Conservation (phyloP, 2,113 vertebrate genomes). For the Garra rufa region DNA sequence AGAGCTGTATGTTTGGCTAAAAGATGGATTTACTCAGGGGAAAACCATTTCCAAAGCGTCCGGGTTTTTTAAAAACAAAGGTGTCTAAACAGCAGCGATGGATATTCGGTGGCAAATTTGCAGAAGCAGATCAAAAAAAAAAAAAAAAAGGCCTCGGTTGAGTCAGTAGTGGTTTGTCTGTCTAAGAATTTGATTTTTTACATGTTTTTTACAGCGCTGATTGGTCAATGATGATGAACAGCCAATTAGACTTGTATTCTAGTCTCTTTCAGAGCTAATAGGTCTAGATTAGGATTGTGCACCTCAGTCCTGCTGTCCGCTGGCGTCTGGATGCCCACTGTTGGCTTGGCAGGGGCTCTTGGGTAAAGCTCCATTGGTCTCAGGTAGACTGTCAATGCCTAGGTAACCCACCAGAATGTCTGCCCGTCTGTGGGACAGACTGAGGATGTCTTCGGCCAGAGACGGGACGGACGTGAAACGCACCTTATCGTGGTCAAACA, state of each 20-base stretch:
- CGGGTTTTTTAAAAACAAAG: neutral
- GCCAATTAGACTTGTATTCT: neutral
- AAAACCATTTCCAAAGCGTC: slow-evolving; percentile 16
- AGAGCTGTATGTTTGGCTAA: slow-evolving; percentile 4
- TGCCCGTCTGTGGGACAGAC: slow-evolving; percentile 91
- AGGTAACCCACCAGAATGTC: slow-evolving; percentile 93
- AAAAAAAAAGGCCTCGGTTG: slow-evolving; percentile 6
- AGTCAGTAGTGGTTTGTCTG: neutral
- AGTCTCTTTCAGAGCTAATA: neutral
- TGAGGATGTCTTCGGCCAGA: slow-evolving; percentile 89
- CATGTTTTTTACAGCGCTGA: neutral
- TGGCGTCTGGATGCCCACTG: neutral
- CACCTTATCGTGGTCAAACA: slow-evolving; percentile 96
- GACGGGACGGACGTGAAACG: slow-evolving; percentile 85
- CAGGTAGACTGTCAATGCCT: slow-evolving; percentile 75
- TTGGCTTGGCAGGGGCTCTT: slow-evolving; percentile 64
- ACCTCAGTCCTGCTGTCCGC: slow-evolving; percentile 23
- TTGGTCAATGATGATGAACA: neutral
- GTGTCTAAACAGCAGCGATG: slow-evolving; percentile 8
- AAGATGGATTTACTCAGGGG: neutral
- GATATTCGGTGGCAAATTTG: neutral
- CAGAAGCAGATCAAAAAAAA: neutral
- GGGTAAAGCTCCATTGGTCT: slow-evolving; percentile 82
- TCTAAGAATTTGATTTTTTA: neutral
- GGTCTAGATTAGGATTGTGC: neutral